These are phyloP conservation scores for Neotoxoptera formosana DNA, from an alignment of 1,140 invertebrate species.

Conservation along the genomic window DNA sequence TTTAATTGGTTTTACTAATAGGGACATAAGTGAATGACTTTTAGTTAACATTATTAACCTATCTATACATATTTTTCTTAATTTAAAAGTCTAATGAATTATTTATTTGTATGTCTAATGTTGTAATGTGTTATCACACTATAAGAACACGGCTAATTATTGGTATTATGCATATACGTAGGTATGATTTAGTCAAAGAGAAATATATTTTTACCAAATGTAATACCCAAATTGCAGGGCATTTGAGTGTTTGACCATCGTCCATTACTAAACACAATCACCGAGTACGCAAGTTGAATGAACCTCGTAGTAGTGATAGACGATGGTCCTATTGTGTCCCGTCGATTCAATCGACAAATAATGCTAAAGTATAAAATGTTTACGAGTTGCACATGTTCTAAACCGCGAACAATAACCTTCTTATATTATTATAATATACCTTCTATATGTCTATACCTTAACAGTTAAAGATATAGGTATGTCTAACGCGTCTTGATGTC, in stretches of 20 bases:
- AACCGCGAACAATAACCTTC: neutral
- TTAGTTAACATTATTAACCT: neutral
- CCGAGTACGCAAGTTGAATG: slow-evolving; percentile 1
- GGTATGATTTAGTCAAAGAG: neutral
- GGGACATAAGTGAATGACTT: neutral
- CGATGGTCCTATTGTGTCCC: neutral
- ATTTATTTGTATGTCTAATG: neutral
- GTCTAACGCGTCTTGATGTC: neutral
- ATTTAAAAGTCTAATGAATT: neutral
- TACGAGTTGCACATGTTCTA: slow-evolving; percentile 22
- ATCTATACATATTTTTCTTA: neutral
- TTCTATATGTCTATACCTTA: neutral
- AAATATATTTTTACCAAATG: neutral
- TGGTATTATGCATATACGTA: neutral
- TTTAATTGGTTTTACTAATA: neutral
- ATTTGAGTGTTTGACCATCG: neutral
- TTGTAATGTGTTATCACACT: neutral
- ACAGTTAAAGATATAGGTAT: neutral
- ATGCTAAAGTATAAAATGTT: neutral
- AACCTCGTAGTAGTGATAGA: slow-evolving; percentile 18
- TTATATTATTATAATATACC: neutral
- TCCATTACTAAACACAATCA: neutral
- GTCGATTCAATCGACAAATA: neutral
- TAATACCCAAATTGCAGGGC: neutral
- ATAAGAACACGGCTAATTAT: neutral